Conservation (phyloP, 2,888 invertebrate genomes). For the Dione juno region DNA sequence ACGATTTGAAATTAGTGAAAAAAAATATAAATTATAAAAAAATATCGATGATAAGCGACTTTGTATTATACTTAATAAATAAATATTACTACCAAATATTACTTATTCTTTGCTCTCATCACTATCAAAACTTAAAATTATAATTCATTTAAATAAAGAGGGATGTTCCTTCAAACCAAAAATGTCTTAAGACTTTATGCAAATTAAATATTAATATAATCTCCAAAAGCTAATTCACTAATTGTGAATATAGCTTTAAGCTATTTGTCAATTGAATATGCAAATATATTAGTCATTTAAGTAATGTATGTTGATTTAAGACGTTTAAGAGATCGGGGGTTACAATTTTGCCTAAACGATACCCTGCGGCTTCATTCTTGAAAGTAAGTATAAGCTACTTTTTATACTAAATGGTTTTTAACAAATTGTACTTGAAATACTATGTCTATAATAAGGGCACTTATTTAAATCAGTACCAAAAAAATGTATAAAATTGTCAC, state of each 20-base stretch:
- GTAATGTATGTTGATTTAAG: slow-evolving; percentile 22
- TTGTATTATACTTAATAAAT: too few species aligned
- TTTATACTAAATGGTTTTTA: background rate
- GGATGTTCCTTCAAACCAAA: slow-evolving; percentile 31
- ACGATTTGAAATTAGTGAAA: too few species aligned
- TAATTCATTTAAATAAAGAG: background rate
- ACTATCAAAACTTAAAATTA: too few species aligned
- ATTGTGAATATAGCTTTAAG: slow-evolving; percentile 58
- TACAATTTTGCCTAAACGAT: background rate
- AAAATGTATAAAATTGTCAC: too few species aligned
- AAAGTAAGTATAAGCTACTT: background rate
- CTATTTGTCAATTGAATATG: slow-evolving; percentile 50
- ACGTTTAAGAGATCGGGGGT: slow-evolving; percentile 19
- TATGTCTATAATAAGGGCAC: background rate
- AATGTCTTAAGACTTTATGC: slow-evolving; percentile 60
- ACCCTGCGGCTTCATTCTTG: background rate
- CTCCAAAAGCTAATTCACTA: slow-evolving; percentile 56
- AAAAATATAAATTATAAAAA: too few species aligned
- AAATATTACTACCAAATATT: too few species aligned
- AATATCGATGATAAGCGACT: too few species aligned
- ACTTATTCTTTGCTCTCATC: too few species aligned
- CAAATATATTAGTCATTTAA: slow-evolving; percentile 37
- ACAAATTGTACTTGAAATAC: too few species aligned
- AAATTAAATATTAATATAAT: slow-evolving; percentile 48
- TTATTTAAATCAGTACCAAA: background rate